These are phyloP conservation scores for Pteruthius melanotis DNA, from an alignment of 2,113 vertebrate genomes.

Conservation along the genomic window DNA sequence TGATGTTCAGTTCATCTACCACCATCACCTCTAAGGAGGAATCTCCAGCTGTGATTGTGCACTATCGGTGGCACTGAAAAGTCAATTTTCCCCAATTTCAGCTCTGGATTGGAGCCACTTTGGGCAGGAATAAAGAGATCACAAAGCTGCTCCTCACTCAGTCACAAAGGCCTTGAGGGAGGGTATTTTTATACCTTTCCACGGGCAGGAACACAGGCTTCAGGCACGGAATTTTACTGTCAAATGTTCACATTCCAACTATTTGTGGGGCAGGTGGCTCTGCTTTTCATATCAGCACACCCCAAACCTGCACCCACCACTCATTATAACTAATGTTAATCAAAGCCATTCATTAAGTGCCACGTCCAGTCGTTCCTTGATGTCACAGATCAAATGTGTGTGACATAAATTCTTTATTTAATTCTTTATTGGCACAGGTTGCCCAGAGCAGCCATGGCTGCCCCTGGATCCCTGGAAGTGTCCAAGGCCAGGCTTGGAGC, in stretches of 20 bases:
- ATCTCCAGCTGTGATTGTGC: not conserved
- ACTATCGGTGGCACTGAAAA: not conserved
- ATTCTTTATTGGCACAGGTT: not conserved
- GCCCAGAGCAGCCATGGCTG: not conserved
- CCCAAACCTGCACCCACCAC: not conserved
- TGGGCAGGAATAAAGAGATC: not conserved
- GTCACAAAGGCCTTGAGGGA: not conserved
- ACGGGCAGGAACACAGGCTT: accelerated
- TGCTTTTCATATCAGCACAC: not conserved
- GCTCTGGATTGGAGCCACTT: not conserved
- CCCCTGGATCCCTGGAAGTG: not conserved
- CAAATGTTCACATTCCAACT: accelerated
- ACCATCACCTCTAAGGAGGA: not conserved
- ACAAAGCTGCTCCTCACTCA: not conserved
- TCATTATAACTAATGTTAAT: not conserved
- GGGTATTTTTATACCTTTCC: not conserved
- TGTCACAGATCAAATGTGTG: not conserved
- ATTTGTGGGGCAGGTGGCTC: not conserved
- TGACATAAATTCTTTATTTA: not conserved
- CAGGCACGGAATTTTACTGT: not conserved
- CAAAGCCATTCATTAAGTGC: not conserved
- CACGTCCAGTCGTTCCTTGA: not conserved
- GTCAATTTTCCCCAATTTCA: not conserved
- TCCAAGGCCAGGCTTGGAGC: not conserved
- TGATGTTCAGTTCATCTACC: not conserved